Base-by-base conservation (phyloP, 2,888 invertebrate genomes). In the Thereva unica region DNA sequence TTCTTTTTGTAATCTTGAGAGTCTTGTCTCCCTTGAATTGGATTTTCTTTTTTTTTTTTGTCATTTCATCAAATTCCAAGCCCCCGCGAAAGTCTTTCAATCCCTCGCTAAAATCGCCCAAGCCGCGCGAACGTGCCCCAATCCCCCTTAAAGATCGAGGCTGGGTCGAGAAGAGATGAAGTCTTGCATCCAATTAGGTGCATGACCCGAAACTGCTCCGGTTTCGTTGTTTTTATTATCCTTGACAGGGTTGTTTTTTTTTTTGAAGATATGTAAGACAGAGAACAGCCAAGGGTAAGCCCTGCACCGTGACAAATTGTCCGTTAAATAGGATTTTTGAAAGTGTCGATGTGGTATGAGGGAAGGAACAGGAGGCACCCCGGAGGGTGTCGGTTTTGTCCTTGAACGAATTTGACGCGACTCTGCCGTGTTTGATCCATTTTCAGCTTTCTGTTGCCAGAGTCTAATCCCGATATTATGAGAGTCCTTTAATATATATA, bases 291-390 rank as follows among this genome's bases (percentile, higher is more conserved):
- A 50, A 50, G 34, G 23, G 34, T 44, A 44, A 54, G 47, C 54
- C 54, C 7, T 54, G 38, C 53, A 64, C 54, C 45, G 38, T 64
- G 54, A 64, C 64, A 64, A 64, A 64, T 47, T 52, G 45, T 38
- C 64, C 54, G 55, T 64, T 54, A 64, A 64, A 64, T 64, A 64
- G 53, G 63, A 64, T 54, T 47, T 40, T 54, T 23, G 23, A 23
- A 23, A 23, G 23, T 23, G 23, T 23, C 23, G 23, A 23, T 23
- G 23, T 23, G 23, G 23, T 23, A 23, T 23, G 23, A 2, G 23
- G 23, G 23, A 23, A 23, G 2, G 23, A 23, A 2, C 23, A 23
- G 23, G 23, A 23, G 23, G 23, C 23, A 23, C 23, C 23, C 23
- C 1, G 23, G 23, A 23, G 23, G 23, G 23, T 23, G 23, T 2